These are phyloP conservation scores for Drosophila triauraria DNA, from an alignment of 1,140 invertebrate genomes.

Conservation along the genomic window DNA sequence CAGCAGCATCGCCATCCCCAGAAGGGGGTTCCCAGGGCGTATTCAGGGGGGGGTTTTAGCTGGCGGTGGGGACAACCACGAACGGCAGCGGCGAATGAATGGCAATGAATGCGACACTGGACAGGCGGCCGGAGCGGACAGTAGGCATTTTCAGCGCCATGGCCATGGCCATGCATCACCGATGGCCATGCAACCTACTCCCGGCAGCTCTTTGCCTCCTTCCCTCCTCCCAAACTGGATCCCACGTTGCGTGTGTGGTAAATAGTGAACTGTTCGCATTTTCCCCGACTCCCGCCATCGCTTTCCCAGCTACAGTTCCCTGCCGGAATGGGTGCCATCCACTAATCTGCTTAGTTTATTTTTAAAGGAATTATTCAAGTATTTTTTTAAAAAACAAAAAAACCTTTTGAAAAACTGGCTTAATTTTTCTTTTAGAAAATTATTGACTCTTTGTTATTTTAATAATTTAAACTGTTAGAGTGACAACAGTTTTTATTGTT, in stretches of 20 bases:
- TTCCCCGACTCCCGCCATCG: slow-evolving; percentile 14
- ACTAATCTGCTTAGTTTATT: neutral
- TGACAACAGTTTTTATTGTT: too few relatives aligned
- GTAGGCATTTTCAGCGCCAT: slow-evolving; percentile 75
- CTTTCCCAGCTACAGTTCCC: slow-evolving; percentile 23
- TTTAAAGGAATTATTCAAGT: too few relatives aligned
- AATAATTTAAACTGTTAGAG: neutral
- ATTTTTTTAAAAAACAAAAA: too few relatives aligned
- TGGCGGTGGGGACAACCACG: slow-evolving; percentile 48
- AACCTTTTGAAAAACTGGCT: too few relatives aligned
- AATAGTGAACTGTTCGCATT: slow-evolving; percentile 72
- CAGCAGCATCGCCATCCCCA: slow-evolving; percentile 39
- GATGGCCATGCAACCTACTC: slow-evolving; percentile 23
- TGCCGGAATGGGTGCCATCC: neutral
- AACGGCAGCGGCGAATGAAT: slow-evolving; percentile 77
- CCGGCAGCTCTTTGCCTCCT: slow-evolving; percentile 4
- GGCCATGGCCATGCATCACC: slow-evolving; percentile 68
- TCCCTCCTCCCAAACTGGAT: slow-evolving; percentile 21
- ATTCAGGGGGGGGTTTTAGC: neutral
- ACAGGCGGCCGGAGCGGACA: slow-evolving; percentile 28
- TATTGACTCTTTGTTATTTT: too few relatives aligned
- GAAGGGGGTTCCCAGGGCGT: neutral
- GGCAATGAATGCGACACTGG: slow-evolving; percentile 81
- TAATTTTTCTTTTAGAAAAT: too few relatives aligned
- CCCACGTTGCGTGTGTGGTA: slow-evolving; percentile 67